Conservation (phyloP, 2,113 vertebrate species). For the Lethenteron camtschaticum region DNA sequence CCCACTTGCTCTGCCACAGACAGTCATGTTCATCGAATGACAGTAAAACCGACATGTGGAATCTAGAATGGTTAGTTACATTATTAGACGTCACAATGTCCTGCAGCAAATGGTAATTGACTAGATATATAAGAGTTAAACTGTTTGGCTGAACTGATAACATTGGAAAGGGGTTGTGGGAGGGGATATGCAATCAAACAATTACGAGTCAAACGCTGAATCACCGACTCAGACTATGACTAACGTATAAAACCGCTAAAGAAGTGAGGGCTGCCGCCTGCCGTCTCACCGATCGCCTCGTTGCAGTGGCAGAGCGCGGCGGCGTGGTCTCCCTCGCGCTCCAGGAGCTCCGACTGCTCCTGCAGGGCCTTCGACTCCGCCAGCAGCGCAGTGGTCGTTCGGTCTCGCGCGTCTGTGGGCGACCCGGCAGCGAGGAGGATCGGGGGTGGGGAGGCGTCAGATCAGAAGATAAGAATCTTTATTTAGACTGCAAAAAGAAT, state of each 20-base stretch:
- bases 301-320: slow-evolving; percentile 5
- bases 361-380: slow-evolving; percentile 3
- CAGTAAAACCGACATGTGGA: no score
- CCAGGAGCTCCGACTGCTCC: slow-evolving; percentile 3
- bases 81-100: not conserved
- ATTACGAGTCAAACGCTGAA: not conserved
- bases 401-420: no score
- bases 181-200: not conserved
- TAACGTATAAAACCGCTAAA: not conserved
- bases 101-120: not conserved
- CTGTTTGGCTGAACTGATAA: not conserved
- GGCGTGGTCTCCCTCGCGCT: not conserved
- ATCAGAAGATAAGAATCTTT: no score
- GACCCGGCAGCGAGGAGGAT: no score
- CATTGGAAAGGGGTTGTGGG: not conserved
- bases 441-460: no score
- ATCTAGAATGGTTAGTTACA: no score
- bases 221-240: not conserved
- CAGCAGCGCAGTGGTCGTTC: not conserved
- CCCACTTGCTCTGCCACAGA: no score
- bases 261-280: not conserved
- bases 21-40: no score
- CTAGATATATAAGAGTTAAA: not conserved
- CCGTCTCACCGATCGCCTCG: not conserved
- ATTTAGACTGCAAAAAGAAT: no score